Conservation (phyloP, 2,888 invertebrate genomes). For the Ceriagrion tenellum region DNA sequence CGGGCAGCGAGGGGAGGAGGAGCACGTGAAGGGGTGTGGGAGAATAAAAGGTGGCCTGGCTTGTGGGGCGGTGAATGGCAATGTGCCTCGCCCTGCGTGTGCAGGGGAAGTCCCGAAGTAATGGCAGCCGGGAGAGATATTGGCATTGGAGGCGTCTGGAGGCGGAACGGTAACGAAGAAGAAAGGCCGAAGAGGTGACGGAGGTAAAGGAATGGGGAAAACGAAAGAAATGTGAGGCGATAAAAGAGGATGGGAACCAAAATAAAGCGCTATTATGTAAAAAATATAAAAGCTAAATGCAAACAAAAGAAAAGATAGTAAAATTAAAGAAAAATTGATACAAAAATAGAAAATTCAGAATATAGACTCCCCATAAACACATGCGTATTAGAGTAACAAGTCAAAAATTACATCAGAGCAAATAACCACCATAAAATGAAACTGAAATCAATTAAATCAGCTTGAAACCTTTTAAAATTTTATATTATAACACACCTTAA, state of each 20-base stretch:
- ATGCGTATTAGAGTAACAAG: too few species aligned
- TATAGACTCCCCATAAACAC: too few species aligned
- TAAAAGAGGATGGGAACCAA: not conserved
- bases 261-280: too few species aligned
- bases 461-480: too few species aligned
- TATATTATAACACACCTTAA: too few species aligned
- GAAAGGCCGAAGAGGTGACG: not conserved
- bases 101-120: not conserved
- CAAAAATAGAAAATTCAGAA: too few species aligned
- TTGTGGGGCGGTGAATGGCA: not conserved
- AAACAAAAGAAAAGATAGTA: too few species aligned
- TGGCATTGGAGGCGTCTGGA: not conserved
- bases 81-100: not conserved
- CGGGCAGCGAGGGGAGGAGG: not conserved
- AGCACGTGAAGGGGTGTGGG: not conserved
- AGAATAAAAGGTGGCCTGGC: not conserved
- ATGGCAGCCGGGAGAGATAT: conserved; percentile 50
- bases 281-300: too few species aligned
- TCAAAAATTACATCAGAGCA: too few species aligned
- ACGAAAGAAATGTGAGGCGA: not conserved
- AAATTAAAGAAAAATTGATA: too few species aligned
- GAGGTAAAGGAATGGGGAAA: not conserved
- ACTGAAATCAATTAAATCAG: too few species aligned
- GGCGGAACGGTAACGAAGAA: not conserved
- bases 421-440: too few species aligned